These are phyloP conservation scores for Cyclophora punctaria DNA, from an alignment of 2,888 invertebrate genomes.

Conservation along the genomic window DNA sequence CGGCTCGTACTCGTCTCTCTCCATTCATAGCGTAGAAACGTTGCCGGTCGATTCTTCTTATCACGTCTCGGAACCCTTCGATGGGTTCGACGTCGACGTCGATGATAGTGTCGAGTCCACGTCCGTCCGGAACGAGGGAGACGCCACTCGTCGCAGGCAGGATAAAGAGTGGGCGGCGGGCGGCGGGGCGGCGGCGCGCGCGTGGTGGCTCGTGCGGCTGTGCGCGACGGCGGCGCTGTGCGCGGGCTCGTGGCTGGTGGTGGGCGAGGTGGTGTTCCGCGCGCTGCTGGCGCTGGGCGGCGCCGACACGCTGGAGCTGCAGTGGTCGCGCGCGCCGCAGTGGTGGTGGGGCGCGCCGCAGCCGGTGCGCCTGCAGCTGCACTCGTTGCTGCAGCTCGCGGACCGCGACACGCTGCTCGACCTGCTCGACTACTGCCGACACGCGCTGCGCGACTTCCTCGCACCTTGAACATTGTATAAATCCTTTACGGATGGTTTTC, in stretches of 20 bases:
- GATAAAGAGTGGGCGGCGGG: too few relatives aligned
- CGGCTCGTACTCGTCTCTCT: constrained; percentile 30
- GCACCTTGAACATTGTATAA: too few relatives aligned
- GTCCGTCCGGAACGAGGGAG: background rate
- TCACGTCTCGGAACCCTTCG: background rate
- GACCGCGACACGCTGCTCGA: too few relatives aligned
- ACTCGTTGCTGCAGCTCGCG: too few relatives aligned
- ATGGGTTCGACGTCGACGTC: constrained; percentile 5
- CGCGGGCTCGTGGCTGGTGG: background rate
- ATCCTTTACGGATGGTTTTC: too few relatives aligned
- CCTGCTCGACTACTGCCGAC: too few relatives aligned
- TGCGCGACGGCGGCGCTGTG: background rate
- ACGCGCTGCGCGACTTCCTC: too few relatives aligned
- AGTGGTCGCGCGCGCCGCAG: background rate
- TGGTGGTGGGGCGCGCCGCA: too few relatives aligned
- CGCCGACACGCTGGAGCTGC: background rate
- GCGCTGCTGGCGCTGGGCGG: background rate
- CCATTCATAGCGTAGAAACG: constrained; percentile 48
- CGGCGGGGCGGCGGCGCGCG: too few relatives aligned
- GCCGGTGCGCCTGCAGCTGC: too few relatives aligned
- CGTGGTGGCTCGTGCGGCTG: too few relatives aligned
- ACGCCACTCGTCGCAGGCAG: too few relatives aligned
- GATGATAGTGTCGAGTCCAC: background rate
- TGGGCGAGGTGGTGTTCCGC: constrained; percentile 2
- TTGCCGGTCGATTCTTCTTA: constrained; percentile 4